Evolutionary conservation across 2,888 invertebrate genomes (phyloP).

Genomic region (Orgyia antiqua): DNA sequence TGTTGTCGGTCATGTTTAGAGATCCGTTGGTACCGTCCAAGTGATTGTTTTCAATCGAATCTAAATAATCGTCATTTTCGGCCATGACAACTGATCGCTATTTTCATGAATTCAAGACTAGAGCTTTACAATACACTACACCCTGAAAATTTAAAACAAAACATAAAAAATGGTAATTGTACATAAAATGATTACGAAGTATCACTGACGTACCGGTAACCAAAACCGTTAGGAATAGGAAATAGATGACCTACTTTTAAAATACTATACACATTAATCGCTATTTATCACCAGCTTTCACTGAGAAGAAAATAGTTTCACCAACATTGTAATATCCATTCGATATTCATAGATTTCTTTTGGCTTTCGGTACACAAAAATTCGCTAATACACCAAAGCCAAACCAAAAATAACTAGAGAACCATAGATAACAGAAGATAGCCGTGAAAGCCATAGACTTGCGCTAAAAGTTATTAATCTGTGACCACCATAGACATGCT

Average conservation of each 20-base stretch:
- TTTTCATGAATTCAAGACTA: slow-evolving; percentile 44
- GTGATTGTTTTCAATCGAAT: slow-evolving; percentile 72
- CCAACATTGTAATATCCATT: slow-evolving; percentile 35
- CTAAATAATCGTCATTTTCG: slow-evolving; percentile 74
- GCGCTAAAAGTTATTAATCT: too few species aligned
- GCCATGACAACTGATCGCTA: slow-evolving; percentile 57
- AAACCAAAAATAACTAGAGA: slow-evolving; percentile 26
- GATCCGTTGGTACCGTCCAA: slow-evolving; percentile 81
- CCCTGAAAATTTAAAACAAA: slow-evolving; percentile 36
- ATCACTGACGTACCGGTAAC: slow-evolving; percentile 71
- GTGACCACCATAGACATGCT: too few species aligned
- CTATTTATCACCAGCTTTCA: slow-evolving; percentile 28
- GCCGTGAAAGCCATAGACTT: too few species aligned
- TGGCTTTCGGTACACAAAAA: slow-evolving; percentile 21
- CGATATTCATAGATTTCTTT: slow-evolving; percentile 63
- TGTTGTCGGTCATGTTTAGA: slow-evolving; percentile 71
- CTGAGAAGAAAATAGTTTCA: slow-evolving; percentile 29
- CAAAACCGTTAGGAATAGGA: slow-evolving; percentile 49
- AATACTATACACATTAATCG: slow-evolving; percentile 47
- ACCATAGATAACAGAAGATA: background rate
- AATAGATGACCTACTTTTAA: slow-evolving; percentile 51
- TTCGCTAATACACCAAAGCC: slow-evolving; percentile 14
- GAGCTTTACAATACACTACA: slow-evolving; percentile 33
- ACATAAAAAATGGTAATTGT: slow-evolving; percentile 17
- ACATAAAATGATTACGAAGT: slow-evolving; percentile 35